Evolutionary conservation across 2,888 invertebrate genomes (phyloP).

Genomic region (Philereme transversata): DNA sequence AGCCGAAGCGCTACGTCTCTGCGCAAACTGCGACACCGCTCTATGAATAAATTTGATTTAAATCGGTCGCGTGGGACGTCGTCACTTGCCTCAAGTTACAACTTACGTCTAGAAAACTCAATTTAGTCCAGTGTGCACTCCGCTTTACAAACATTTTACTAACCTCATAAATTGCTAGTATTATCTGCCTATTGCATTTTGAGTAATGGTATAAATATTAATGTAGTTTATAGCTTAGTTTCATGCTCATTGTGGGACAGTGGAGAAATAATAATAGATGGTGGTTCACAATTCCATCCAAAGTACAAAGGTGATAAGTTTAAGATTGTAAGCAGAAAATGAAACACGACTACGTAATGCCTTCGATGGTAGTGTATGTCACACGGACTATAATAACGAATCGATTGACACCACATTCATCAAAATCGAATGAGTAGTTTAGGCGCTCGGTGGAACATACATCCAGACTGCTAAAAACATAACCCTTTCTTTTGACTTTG

Average conservation of each 20-base stretch:
- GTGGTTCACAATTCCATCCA: background rate
- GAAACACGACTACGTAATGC: too few relatives aligned
- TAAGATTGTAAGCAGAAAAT: too few relatives aligned
- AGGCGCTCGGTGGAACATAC: too few relatives aligned
- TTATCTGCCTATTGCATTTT: constrained; percentile 33
- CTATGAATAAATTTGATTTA: constrained; percentile 45
- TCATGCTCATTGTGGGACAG: constrained; percentile 25
- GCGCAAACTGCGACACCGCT: constrained; percentile 19
- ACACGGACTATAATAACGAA: too few relatives aligned
- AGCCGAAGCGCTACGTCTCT: constrained; percentile 13
- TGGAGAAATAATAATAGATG: constrained; percentile 7
- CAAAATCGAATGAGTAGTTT: too few relatives aligned
- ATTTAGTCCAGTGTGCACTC: constrained; percentile 46
- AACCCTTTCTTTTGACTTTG: too few relatives aligned
- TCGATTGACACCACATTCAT: too few relatives aligned
- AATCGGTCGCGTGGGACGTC: constrained; percentile 53
- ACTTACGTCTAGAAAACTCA: constrained; percentile 50
- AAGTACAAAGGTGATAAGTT: too few relatives aligned
- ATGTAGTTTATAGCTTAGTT: constrained; percentile 29
- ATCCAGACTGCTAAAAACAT: too few relatives aligned
- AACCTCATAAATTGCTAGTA: constrained; percentile 34
- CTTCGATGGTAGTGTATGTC: too few relatives aligned
- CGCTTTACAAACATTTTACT: constrained; percentile 37
- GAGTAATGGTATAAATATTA: constrained; percentile 29
- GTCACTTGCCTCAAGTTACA: constrained; percentile 23